Conservation (phyloP, 1,140 invertebrate species). For the Elysia chlorotica region DNA sequence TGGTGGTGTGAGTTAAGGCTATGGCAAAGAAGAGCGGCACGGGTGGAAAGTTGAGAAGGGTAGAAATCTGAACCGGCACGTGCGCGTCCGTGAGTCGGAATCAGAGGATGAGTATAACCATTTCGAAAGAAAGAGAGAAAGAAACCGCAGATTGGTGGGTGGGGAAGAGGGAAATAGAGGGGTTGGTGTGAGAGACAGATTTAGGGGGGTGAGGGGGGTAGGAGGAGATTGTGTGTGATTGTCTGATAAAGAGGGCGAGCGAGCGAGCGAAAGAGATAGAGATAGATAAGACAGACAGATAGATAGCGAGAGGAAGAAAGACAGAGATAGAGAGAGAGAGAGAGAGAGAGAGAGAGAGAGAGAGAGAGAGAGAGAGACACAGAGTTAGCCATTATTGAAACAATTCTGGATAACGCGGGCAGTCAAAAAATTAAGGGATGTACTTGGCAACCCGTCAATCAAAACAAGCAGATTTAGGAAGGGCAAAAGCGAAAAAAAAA, state of each 20-base stretch:
- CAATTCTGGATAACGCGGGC: too few relatives aligned
- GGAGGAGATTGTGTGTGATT: not conserved
- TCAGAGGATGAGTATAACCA: not conserved
- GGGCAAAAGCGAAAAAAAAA: too few relatives aligned
- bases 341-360: not conserved
- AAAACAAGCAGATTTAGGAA: too few relatives aligned
- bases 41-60: not conserved
- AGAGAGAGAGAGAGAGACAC: not conserved
- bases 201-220: not conserved
- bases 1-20: not conserved
- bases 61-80: not conserved
- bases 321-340: not conserved
- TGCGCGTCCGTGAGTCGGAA: not conserved
- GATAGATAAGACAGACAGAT: not conserved
- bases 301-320: not conserved
- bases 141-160: not conserved
- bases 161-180: not conserved
- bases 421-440: too few relatives aligned
- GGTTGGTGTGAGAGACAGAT: not conserved
- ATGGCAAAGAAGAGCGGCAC: not conserved
- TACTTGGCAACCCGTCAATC: too few relatives aligned
- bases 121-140: not conserved
- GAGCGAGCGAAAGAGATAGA: not conserved
- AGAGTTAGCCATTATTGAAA: too few relatives aligned
- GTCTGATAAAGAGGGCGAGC: not conserved